phyloP scores from a whole-genome alignment of 2,113 vertebrate species.

The Candoia aspera region DNA sequence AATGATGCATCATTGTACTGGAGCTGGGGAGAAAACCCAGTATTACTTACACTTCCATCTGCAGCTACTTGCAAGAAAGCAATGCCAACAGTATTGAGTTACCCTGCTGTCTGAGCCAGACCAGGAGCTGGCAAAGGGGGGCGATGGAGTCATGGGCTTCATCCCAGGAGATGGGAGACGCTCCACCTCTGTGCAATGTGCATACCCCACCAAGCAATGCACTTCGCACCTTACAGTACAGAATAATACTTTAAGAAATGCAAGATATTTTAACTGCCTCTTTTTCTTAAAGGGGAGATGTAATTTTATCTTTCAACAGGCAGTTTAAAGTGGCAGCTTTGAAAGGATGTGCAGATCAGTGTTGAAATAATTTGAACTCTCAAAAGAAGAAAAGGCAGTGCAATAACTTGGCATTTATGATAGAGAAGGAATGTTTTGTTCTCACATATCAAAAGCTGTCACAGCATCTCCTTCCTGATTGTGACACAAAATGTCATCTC shows the following conservation, averaged over 20 bases:
- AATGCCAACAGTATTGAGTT: background rate
- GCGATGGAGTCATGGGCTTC: too few relatives aligned
- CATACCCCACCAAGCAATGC: background rate
- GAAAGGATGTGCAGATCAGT: background rate
- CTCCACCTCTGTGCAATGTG: background rate
- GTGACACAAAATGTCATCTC: background rate
- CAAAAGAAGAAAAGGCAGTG: background rate
- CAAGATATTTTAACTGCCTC: background rate
- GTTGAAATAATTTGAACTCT: background rate
- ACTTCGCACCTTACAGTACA: background rate
- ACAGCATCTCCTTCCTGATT: background rate
- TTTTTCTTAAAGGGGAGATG: background rate
- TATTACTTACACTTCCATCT: background rate
- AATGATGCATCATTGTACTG: background rate
- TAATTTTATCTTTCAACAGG: background rate
- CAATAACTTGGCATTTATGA: background rate
- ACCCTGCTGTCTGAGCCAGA: background rate
- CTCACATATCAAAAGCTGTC: background rate
- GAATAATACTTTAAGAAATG: background rate
- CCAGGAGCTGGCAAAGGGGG: background rate
- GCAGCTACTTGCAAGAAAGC: background rate
- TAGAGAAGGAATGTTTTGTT: background rate
- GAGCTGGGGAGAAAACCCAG: background rate
- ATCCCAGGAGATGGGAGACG: background rate
- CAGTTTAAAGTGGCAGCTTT: background rate